A percentile compares a stretch with the other conserved stretches of the same genome.
phyloP scores from a whole-genome alignment of 2,888 invertebrate genomes.

The Xanthia togata region DNA sequence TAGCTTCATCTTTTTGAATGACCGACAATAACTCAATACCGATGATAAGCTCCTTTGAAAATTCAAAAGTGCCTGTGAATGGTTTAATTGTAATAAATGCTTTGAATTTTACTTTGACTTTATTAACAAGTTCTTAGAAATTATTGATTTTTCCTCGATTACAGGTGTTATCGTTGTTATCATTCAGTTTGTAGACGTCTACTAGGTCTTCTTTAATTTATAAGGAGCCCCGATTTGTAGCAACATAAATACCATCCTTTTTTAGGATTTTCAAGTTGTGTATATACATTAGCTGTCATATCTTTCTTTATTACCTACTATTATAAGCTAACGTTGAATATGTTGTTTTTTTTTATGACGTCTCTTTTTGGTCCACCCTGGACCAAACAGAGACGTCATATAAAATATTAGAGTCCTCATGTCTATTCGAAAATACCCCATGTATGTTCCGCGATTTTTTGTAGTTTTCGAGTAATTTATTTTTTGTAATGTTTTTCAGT shows the following conservation, averaged over 20 bases:
- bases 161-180: neutral
- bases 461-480: no score
- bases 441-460: no score
- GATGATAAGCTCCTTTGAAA: neutral
- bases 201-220: neutral
- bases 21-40: no score
- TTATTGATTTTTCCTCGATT: neutral
- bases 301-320: no score
- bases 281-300: no score
- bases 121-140: neutral
- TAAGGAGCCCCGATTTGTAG: neutral
- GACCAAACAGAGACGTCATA: no score
- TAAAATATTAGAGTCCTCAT: no score
- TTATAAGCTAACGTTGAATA: no score
- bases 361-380: no score
- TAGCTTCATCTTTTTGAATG: neutral
- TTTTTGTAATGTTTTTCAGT: no score
- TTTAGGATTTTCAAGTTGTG: neutral
- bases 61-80: neutral
- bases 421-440: no score
- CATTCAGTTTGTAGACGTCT: neutral
- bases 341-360: no score
- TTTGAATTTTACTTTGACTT: neutral
- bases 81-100: neutral
- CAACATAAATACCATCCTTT: neutral